Evolutionary conservation across 2,113 vertebrate genomes (phyloP), one percentile per base, ranked within the genome.

Genomic region (Circaetus cinerascens): DNA sequence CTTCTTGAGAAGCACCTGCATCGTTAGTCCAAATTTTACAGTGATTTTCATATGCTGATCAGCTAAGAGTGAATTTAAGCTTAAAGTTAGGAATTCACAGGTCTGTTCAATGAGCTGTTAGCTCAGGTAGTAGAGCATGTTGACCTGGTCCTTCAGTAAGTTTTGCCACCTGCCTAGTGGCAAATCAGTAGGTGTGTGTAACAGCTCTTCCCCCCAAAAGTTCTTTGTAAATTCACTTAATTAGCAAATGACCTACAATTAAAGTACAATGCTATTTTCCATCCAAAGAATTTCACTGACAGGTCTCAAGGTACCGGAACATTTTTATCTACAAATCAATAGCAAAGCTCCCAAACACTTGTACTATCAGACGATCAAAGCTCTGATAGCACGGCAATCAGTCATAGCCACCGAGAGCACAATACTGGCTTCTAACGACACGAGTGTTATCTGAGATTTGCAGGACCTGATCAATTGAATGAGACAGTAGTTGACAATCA

Each of bases 241-340:
- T 98, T 98, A 97, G 53, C 69, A 85, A 95, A 95, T 93, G 96
- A 94, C 96, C 97, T 96, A 94, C 93, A 59, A 67, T 50, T 82
- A 81, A 96, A 94, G 56, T 66, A 71, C 85, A 90, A 71, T 62
- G 85, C 69, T 93, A 12, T 94, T 97, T 96, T 95, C 90, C 6
- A 10, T 78, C 85, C 43, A 82, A 81, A 66, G 88, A 96, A 95
- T 96, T 97, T 84, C 71, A 84, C 93, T 94, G 87, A 48, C 38
- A 94, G 96, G 84, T 88, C 82, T 98, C 89, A 86, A 94, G 78
- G 88, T 84, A 82, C 57, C 68, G 25, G 77, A 94, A 91, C 95
- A 27, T 97, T 97, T 96, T 99, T 98, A 99, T 98, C 98, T 97
- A 78, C 95, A 85, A 97, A 98, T 98, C 98, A 93, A 98, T 98